Percentiles rank a stretch among this genome's conserved stretches.
Conservation (phyloP, 2,797 vertebrate genomes). For the Enteromius mattozi region DNA sequence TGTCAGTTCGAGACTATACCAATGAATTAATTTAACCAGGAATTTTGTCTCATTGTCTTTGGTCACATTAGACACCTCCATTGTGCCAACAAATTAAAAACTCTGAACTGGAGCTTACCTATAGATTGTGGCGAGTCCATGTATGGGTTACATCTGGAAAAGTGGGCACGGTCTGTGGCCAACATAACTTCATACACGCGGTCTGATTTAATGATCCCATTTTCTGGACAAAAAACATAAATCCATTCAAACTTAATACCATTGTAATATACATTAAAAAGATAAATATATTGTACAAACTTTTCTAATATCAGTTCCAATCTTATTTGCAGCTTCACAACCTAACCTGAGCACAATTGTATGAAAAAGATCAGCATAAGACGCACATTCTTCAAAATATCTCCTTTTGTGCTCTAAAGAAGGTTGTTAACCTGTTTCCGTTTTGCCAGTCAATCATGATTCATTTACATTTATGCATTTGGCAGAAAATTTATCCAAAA, state of each 20-base stretch:
- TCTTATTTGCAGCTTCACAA: background rate
- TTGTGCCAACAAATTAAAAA: slow-evolving; percentile 36
- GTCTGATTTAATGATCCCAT: slow-evolving; percentile 98
- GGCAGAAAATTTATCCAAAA: too few relatives aligned
- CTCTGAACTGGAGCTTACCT: slow-evolving; percentile 79
- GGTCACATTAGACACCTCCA: background rate
- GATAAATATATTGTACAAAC: background rate
- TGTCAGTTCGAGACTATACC: background rate
- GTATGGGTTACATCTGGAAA: slow-evolving; percentile 96
- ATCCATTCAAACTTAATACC: background rate
- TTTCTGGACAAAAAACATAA: slow-evolving; percentile 81
- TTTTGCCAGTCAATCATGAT: background rate
- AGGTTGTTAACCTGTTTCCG: background rate
- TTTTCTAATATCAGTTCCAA: background rate
- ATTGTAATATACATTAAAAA: background rate
- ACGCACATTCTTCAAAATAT: background rate
- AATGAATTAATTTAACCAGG: background rate
- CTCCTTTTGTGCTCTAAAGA: background rate
- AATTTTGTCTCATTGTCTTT: background rate
- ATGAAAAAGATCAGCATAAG: background rate
- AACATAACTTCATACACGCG: slow-evolving; percentile 98
- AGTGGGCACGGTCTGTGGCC: slow-evolving; percentile 92
- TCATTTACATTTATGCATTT: background rate
- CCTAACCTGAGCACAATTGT: too few relatives aligned
- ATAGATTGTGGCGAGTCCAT: slow-evolving; percentile 99